Conservation (phyloP, 2,113 vertebrate genomes). For the Macheiramphus alcinus region DNA sequence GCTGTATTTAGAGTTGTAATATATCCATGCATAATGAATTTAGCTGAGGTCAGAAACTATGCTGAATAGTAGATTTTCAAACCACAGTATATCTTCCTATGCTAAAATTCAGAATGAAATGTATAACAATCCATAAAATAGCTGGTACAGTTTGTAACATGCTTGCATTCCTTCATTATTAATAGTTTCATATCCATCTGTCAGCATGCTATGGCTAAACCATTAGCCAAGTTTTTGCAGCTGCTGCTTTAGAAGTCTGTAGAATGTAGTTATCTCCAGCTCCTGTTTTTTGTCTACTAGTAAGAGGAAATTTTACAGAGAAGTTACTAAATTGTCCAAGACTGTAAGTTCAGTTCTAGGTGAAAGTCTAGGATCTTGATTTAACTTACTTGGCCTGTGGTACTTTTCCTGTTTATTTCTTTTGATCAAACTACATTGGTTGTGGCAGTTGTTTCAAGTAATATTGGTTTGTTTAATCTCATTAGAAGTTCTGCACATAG, state of each 20-base stretch:
- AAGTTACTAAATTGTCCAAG: neutral
- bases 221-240: conserved; percentile 23
- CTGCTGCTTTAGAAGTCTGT: neutral
- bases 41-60: conserved; percentile 11
- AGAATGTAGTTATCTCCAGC: neutral
- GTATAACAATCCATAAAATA: conserved; percentile 12
- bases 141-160: neutral
- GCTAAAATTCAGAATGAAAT: neutral
- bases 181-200: conserved; percentile 14
- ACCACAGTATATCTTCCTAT: neutral
- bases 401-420: neutral
- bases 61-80: conserved; percentile 39
- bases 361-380: neutral
- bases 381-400: neutral
- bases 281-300: conserved; percentile 20
- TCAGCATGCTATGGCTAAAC: neutral
- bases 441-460: neutral
- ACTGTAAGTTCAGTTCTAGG: neutral
- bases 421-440: neutral
- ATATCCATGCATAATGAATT: neutral
- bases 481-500: neutral
- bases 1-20: neutral
- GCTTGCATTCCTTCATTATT: conserved; percentile 42
- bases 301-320: neutral
- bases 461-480: neutral